A percentile compares a stretch with the other conserved stretches of the same genome.
These are phyloP conservation scores for Enchytraeus crypticus DNA, from an alignment of 2,888 invertebrate species.

Conservation along the genomic window DNA sequence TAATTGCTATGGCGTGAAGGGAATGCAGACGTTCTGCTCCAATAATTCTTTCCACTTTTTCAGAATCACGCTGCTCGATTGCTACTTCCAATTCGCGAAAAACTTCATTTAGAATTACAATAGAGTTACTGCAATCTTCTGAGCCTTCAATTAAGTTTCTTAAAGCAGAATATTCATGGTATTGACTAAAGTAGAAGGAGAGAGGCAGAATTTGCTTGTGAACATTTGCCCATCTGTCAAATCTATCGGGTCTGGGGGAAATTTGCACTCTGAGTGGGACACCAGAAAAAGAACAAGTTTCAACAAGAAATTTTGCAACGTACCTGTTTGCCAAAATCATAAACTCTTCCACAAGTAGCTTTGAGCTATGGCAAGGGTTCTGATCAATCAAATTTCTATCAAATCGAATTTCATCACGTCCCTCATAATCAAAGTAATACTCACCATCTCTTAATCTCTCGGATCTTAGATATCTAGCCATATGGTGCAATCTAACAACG, in stretches of 20 bases:
- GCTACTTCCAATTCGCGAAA: not conserved
- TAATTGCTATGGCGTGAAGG: slow-evolving; percentile 32
- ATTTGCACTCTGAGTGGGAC: slow-evolving; percentile 34
- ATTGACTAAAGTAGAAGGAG: slow-evolving; percentile 1
- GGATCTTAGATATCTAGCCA: not conserved
- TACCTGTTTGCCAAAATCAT: slow-evolving; percentile 35
- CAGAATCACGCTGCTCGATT: slow-evolving; percentile 24
- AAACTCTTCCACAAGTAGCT: slow-evolving; percentile 36
- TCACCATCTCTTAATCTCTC: not conserved
- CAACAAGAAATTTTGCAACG: slow-evolving; percentile 32
- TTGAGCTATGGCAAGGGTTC: slow-evolving; percentile 27
- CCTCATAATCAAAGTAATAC: not conserved
- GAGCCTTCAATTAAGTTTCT: not conserved
- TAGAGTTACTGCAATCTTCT: not conserved
- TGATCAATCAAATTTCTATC: not conserved
- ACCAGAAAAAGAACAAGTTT: slow-evolving; percentile 26
- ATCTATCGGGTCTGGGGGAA: slow-evolving; percentile 19
- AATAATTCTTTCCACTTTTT: slow-evolving; percentile 31
- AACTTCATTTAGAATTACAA: not conserved
- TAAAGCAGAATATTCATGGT: not conserved
- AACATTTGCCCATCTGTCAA: slow-evolving; percentile 6
- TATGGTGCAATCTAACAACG: not conserved
- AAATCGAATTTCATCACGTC: not conserved
- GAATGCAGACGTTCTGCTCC: slow-evolving; percentile 35
- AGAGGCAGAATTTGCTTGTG: not conserved